Conservation (phyloP, 2,113 vertebrate species). For the Jaculus jaculus region DNA sequence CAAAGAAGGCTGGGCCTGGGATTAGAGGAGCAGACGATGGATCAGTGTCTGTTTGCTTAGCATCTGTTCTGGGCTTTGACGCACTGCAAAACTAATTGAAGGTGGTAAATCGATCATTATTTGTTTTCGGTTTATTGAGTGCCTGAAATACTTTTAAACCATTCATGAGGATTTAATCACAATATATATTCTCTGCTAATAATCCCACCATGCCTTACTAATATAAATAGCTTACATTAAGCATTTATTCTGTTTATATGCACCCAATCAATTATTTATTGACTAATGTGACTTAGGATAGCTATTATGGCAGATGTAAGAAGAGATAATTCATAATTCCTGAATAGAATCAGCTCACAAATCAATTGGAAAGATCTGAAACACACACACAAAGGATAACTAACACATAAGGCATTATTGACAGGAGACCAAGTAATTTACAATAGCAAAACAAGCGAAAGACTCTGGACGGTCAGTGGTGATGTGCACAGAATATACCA, state of each 20-base stretch:
- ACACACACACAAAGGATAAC: neutral
- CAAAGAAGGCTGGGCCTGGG: neutral
- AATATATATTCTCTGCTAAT: neutral
- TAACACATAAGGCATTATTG: neutral
- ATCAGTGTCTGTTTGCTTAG: neutral
- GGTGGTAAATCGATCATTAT: constrained; percentile 1
- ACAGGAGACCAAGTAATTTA: constrained; percentile 18
- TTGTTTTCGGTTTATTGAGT: constrained; percentile 39
- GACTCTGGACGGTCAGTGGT: neutral
- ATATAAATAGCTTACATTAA: constrained; percentile 26
- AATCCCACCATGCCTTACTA: neutral
- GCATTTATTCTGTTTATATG: constrained; percentile 48
- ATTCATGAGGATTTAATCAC: constrained; percentile 10
- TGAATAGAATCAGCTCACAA: constrained; percentile 23
- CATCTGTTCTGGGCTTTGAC: neutral
- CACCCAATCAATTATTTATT: constrained; percentile 33
- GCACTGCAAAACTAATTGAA: constrained; percentile 26
- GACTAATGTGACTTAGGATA: neutral
- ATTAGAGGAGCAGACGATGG: neutral
- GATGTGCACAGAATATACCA: neutral
- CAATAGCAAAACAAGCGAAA: neutral
- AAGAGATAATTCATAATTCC: constrained; percentile 1
- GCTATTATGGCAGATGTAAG: neutral
- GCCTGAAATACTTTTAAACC: neutral
- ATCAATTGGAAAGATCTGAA: neutral